A percentile compares a stretch with the other conserved stretches of the same genome.
These are phyloP conservation scores for Aphelinus certus DNA, from an alignment of 1,140 invertebrate genomes.

Conservation along the genomic window DNA sequence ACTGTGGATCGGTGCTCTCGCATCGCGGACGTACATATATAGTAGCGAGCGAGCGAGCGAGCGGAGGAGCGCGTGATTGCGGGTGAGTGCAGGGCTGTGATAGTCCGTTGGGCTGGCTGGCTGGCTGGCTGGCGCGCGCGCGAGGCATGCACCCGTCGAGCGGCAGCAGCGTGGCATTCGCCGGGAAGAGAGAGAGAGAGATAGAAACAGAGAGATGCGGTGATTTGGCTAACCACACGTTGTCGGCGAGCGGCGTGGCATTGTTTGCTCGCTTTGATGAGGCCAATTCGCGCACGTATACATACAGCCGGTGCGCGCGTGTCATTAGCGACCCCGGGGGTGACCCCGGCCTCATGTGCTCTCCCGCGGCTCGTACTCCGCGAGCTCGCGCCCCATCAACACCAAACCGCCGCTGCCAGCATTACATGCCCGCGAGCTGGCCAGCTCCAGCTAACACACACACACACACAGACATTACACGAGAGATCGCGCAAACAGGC, in stretches of 20 bases:
- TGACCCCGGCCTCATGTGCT: conserved; percentile 43
- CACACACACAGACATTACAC: too few relatives aligned
- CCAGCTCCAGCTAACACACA: too few relatives aligned
- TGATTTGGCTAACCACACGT: conserved; percentile 67
- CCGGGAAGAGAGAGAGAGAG: not conserved
- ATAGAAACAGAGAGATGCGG: conserved; percentile 41
- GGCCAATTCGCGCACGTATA: conserved; percentile 61
- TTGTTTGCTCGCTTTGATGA: conserved; percentile 67
- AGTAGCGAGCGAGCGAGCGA: conserved; percentile 2
- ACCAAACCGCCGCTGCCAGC: too few relatives aligned
- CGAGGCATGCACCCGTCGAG: too few relatives aligned
- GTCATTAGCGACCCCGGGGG: conserved; percentile 62
- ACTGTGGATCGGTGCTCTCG: not conserved
- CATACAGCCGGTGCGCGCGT: conserved; percentile 47
- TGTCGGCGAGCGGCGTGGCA: conserved; percentile 62
- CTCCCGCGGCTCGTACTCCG: too few relatives aligned
- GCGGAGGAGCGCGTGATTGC: conserved; percentile 27
- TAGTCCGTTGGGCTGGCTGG: conserved; percentile 36
- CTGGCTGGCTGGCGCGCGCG: too few relatives aligned
- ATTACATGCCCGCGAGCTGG: too few relatives aligned
- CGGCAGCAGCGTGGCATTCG: conserved; percentile 45
- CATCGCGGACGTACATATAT: conserved; percentile 14
- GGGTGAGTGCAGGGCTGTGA: conserved; percentile 48
- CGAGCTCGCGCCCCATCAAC: too few relatives aligned
- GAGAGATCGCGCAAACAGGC: too few relatives aligned